Evolutionary conservation across 2,888 invertebrate genomes (phyloP).

Genomic region (Alloscopus bannaensis): DNA sequence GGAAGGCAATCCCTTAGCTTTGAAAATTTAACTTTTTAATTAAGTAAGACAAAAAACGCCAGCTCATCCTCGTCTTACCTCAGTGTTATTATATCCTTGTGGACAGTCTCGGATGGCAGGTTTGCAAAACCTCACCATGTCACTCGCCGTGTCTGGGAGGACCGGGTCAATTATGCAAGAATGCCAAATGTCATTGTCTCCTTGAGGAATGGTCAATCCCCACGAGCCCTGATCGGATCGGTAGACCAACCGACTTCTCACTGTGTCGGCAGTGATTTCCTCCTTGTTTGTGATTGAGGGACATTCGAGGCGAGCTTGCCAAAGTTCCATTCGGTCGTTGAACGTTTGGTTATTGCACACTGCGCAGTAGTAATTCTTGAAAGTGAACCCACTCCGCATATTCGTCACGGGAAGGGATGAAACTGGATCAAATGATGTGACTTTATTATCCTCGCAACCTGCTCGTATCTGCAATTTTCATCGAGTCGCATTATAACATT

Average conservation of each 20-base stretch:
- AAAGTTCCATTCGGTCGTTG: conserved; percentile 74
- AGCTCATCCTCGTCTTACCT: conserved; percentile 73
- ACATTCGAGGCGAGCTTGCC: conserved; percentile 76
- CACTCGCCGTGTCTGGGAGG: conserved; percentile 74
- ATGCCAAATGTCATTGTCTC: conserved; percentile 74
- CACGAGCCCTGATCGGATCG: conserved; percentile 73
- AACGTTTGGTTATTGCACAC: conserved; percentile 76
- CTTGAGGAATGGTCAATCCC: conserved; percentile 74
- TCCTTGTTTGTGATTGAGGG: conserved; percentile 73
- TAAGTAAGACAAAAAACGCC: too few species aligned
- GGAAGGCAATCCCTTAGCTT: not conserved
- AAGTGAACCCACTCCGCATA: conserved; percentile 74
- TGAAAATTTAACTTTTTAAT: not conserved
- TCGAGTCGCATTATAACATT: not conserved
- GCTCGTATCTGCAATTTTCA: conserved; percentile 67
- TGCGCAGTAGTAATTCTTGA: conserved; percentile 76
- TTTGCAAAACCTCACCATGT: conserved; percentile 75
- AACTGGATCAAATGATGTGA: conserved; percentile 74
- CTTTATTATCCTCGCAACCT: conserved; percentile 69
- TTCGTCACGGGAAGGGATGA: conserved; percentile 75
- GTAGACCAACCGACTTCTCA: conserved; percentile 72
- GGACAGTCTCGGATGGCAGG: conserved; percentile 75
- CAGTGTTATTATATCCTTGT: conserved; percentile 75
- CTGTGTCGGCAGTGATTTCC: conserved; percentile 63
- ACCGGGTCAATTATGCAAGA: conserved; percentile 75